Evolutionary conservation across 2,888 invertebrate species (phyloP), one percentile per base, ranked within the genome.

Genomic region (Girardia tigrina): DNA sequence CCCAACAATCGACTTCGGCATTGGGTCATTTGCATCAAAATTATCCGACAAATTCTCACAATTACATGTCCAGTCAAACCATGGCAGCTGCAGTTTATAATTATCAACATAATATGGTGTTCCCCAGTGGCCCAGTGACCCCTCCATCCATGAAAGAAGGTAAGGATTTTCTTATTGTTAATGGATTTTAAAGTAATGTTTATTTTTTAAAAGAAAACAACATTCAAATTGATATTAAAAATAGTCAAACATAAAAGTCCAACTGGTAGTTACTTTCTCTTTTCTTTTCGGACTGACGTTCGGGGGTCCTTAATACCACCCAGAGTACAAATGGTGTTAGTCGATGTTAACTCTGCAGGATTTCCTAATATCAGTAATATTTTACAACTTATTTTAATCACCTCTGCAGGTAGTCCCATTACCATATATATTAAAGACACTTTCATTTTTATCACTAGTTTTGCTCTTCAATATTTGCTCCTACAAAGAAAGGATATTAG

Each of bases 91-190:
- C 56, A 56, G 56, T 56, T 56, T 56, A 56, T n/a, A 56, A 74
- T 23, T 74, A 74, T 74, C 74, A 74, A 14, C 74, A 74, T 23
- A 74, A 36, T 56, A 26, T 74, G 56, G 26, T 69, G 6, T 74
- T 74, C 26, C 56, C 74, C 4, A 69, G 27, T 42, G 74, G 56
- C 12, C 74, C 42, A 36, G n/a, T 74, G 42, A 74, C 74, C 26
- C 74, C 74, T 26, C 42, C 42, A 26, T 74, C 74, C 1, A 42
- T 74, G 26, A 74, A 74, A 42, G 74, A 74, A 56, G 74, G 74
- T 74, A 36, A 70, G 72, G 4, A 56, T 56, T 56, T 56, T 12
- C 23, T 56, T 56, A 56, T 56, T 20, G 4, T 4, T 20, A 56
- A 23, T n/a, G 23, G 23, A 20, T 16, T 56, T 36, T 36, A 12